These are phyloP conservation scores for Cyaniris semiargus DNA, from an alignment of 2,888 invertebrate genomes.

Conservation along the genomic window DNA sequence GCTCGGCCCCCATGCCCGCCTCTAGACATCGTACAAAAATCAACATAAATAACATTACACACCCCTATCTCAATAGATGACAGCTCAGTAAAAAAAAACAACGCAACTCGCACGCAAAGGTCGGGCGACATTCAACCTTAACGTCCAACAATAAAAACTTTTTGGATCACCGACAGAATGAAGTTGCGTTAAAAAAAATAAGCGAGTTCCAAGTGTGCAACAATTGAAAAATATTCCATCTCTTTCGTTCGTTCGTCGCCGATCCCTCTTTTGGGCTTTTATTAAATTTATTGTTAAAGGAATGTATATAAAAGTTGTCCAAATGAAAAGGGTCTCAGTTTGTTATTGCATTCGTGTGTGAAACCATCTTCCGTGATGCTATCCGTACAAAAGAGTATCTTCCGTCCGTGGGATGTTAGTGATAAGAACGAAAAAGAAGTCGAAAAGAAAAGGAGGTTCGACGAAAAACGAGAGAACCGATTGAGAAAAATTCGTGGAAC, in stretches of 20 bases:
- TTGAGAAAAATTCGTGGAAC: slow-evolving; percentile 72
- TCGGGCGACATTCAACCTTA: slow-evolving; percentile 44
- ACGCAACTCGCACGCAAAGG: slow-evolving; percentile 41
- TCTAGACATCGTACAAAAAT: slow-evolving; percentile 72
- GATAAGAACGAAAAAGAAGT: slow-evolving; percentile 46
- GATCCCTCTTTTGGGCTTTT: slow-evolving; percentile 75
- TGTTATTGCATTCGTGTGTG: slow-evolving; percentile 59
- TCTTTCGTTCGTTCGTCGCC: slow-evolving; percentile 74
- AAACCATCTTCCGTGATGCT: slow-evolving; percentile 57
- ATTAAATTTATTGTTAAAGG: slow-evolving; percentile 79
- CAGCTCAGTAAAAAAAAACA: slow-evolving; percentile 48
- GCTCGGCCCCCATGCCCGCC: slow-evolving; percentile 73
- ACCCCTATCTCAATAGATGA: slow-evolving; percentile 77
- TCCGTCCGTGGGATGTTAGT: slow-evolving; percentile 82
- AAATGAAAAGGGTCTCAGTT: slow-evolving; percentile 73
- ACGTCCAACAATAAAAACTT: slow-evolving; percentile 42
- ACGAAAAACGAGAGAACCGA: slow-evolving; percentile 65
- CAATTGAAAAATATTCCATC: slow-evolving; percentile 80
- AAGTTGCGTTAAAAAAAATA: slow-evolving; percentile 46
- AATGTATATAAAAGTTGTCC: slow-evolving; percentile 79
- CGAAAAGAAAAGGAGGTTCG: slow-evolving; percentile 54
- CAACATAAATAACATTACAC: slow-evolving; percentile 80
- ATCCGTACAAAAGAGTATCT: slow-evolving; percentile 75
- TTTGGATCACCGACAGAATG: slow-evolving; percentile 36
- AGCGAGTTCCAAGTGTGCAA: slow-evolving; percentile 66